Percentiles rank a stretch among this genome's conserved stretches.
phyloP scores from a whole-genome alignment of 2,797 vertebrate genomes.

The Clarias platycephalus region DNA sequence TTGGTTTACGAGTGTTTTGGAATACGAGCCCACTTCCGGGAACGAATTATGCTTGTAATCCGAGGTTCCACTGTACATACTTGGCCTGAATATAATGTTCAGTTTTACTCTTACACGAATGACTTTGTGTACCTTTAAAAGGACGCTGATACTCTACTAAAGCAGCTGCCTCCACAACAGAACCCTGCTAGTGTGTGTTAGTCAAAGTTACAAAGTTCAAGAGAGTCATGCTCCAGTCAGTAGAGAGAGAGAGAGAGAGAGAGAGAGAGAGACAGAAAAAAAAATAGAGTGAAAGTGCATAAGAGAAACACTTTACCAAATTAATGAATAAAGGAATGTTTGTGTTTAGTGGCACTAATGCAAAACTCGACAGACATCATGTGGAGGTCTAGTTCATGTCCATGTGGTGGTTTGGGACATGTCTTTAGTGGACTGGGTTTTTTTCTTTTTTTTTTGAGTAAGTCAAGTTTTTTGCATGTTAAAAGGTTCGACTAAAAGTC shows the following conservation, averaged over 20 bases:
- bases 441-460: neutral
- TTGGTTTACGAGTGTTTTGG: too few species aligned
- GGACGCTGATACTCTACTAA: neutral
- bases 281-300: neutral
- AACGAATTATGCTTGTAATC: too few species aligned
- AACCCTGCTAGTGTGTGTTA: constrained; percentile 26
- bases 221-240: constrained; percentile 53
- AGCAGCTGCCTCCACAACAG: neutral
- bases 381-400: too few species aligned
- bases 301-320: neutral
- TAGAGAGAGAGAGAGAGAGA: neutral
- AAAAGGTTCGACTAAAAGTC: neutral
- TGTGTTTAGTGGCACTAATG: neutral
- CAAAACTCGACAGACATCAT: neutral
- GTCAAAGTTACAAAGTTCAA: constrained; percentile 50
- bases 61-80: too few species aligned
- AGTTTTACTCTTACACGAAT: neutral
- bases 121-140: neutral
- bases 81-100: neutral
- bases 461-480: neutral
- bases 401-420: neutral
- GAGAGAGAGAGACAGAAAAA: neutral
- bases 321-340: neutral
- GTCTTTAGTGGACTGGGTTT: neutral
- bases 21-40: too few species aligned